Evolutionary conservation across 1,140 invertebrate genomes (phyloP).

Genomic region (Drosophila jambulina): DNA sequence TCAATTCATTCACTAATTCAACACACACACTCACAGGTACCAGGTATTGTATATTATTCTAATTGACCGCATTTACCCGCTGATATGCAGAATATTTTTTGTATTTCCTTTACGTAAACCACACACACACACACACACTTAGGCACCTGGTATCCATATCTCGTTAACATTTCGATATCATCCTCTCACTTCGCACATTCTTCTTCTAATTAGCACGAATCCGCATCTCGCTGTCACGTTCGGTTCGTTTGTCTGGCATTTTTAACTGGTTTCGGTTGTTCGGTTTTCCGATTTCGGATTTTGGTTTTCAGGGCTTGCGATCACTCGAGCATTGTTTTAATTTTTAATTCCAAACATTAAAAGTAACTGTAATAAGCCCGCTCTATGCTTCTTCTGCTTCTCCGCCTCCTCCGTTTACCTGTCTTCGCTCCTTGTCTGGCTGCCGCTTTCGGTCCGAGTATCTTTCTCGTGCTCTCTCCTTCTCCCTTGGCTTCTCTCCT

Average conservation of each 20-base stretch:
- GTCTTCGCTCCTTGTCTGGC: constrained; percentile 47
- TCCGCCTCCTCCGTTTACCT: constrained; percentile 61
- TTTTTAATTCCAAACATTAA: constrained; percentile 60
- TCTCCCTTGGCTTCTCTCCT: constrained; percentile 21
- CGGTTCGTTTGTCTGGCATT: constrained; percentile 35
- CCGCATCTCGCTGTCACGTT: constrained; percentile 68
- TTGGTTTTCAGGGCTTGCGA: constrained; percentile 27
- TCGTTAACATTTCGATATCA: constrained; percentile 61
- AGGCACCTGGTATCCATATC: constrained; percentile 24
- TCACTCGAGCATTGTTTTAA: constrained; percentile 49
- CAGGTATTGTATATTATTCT: constrained; percentile 51
- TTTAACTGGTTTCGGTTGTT: constrained; percentile 45
- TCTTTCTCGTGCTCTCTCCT: constrained; percentile 27
- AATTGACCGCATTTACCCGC: constrained; percentile 67
- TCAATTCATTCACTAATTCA: constrained; percentile 82
- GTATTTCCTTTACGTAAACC: constrained; percentile 44
- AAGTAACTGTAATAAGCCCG: constrained; percentile 66
- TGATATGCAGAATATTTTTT: constrained; percentile 40
- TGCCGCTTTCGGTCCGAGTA: constrained; percentile 14
- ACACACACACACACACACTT: constrained; percentile 9
- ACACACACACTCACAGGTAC: constrained; percentile 14
- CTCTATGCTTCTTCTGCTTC: constrained; percentile 39
- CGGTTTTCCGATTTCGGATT: constrained; percentile 30
- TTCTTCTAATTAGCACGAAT: constrained; percentile 79
- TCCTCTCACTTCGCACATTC: constrained; percentile 63